Conservation (phyloP, 2,797 vertebrate species). For the Odontamblyopus rebecca region DNA sequence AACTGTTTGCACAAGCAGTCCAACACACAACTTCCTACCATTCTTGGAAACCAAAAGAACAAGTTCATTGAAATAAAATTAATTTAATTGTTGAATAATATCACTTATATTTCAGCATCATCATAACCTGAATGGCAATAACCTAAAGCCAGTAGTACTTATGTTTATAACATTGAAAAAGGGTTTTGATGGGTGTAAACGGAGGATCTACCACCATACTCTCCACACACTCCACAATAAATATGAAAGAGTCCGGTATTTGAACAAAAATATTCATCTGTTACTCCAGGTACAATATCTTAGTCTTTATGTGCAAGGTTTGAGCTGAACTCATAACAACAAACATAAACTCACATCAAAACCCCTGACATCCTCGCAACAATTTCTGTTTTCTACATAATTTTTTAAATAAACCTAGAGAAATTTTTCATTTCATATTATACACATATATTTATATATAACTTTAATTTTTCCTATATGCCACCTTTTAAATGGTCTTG, state of each 20-base stretch:
- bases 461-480: slow-evolving; percentile 67
- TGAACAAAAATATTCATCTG: slow-evolving; percentile 76
- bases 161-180: slow-evolving; percentile 61
- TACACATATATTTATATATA: slow-evolving; percentile 80
- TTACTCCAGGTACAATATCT: slow-evolving; percentile 80
- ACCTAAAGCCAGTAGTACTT: slow-evolving; percentile 82
- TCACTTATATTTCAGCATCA: slow-evolving; percentile 72
- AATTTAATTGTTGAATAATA: slow-evolving; percentile 75
- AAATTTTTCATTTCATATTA: slow-evolving; percentile 74
- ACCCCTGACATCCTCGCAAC: slow-evolving; percentile 52
- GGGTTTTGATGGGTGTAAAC: slow-evolving; percentile 48
- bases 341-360: slow-evolving; percentile 72
- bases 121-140: slow-evolving; percentile 70
- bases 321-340: slow-evolving; percentile 79
- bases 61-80: slow-evolving; percentile 60
- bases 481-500: slow-evolving; percentile 57
- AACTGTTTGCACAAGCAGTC: slow-evolving; percentile 84
- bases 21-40: slow-evolving; percentile 80
- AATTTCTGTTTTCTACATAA: slow-evolving; percentile 67
- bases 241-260: slow-evolving; percentile 79
- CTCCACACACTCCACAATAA: slow-evolving; percentile 75
- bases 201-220: slow-evolving; percentile 52
- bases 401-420: slow-evolving; percentile 81
- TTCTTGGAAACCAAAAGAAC: slow-evolving; percentile 63
- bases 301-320: slow-evolving; percentile 83